A percentile compares a stretch with the other conserved stretches of the same genome.
phyloP scores from a whole-genome alignment of 2,888 invertebrate species.

The Steromphala cineraria region DNA sequence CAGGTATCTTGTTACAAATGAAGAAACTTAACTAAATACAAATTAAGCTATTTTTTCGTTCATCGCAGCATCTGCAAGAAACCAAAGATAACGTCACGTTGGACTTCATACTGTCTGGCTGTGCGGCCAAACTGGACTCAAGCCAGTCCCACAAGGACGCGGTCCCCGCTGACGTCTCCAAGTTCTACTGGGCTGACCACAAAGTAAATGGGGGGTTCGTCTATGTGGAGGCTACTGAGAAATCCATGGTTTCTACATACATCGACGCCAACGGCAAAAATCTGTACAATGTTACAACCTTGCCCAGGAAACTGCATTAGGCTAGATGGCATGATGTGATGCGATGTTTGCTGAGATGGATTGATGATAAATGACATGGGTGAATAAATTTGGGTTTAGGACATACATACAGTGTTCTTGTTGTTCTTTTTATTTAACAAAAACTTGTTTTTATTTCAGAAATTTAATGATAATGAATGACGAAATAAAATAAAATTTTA shows the following conservation, averaged over 20 bases:
- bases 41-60: no score
- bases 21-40: no score
- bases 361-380: no score
- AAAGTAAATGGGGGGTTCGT: constrained; percentile 72
- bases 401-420: no score
- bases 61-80: constrained; percentile 63
- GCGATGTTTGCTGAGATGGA: no score
- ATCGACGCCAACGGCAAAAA: constrained; percentile 53
- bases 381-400: no score
- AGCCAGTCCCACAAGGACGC: constrained; percentile 63
- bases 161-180: constrained; percentile 65
- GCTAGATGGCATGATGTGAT: no score
- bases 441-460: no score
- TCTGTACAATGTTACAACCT: constrained; percentile 56
- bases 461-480: no score
- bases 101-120: constrained; percentile 76
- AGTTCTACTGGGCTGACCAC: constrained; percentile 72
- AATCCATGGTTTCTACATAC: constrained; percentile 66
- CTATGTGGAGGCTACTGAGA: constrained; percentile 58
- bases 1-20: no score
- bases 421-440: no score
- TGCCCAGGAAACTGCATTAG: constrained; percentile 47
- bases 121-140: constrained; percentile 74
- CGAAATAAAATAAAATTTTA: no score
- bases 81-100: constrained; percentile 55